Percentiles rank a stretch among this genome's conserved stretches.
phyloP scores from a whole-genome alignment of 2,888 invertebrate species.

The Petrolisthes manimaculis region DNA sequence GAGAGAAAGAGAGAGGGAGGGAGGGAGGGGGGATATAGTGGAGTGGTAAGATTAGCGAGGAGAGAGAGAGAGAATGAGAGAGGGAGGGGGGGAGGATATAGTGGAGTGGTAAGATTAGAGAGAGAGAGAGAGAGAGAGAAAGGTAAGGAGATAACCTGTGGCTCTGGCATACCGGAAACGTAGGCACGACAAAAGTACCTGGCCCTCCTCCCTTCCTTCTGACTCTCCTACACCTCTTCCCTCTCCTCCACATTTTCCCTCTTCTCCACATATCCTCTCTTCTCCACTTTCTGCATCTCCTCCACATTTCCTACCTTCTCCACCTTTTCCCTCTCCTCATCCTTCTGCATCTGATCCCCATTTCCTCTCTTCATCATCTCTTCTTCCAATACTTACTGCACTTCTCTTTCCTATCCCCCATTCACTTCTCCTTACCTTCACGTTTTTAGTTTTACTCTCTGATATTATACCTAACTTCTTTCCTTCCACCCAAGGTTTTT shows the following conservation, averaged over 20 bases:
- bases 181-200: background rate
- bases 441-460: too few species aligned
- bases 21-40: background rate
- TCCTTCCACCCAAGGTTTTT: too few species aligned
- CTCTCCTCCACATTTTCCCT: too few species aligned
- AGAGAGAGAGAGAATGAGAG: background rate
- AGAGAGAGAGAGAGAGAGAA: too few species aligned
- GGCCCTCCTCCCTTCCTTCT: background rate
- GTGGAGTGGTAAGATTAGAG: background rate
- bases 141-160: too few species aligned
- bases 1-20: background rate
- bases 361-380: background rate
- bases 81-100: background rate
- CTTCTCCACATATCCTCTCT: background rate
- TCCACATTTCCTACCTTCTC: background rate
- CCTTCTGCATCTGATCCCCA: background rate
- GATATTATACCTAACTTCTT: too few species aligned
- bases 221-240: background rate
- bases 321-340: background rate
- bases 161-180: constrained; percentile 14
- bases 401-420: too few species aligned
- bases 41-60: background rate
- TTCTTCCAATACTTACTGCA: too few species aligned
- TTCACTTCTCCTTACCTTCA: too few species aligned
- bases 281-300: background rate